These are phyloP conservation scores for Desoria tigrina DNA, from an alignment of 2,888 invertebrate genomes.

Conservation along the genomic window DNA sequence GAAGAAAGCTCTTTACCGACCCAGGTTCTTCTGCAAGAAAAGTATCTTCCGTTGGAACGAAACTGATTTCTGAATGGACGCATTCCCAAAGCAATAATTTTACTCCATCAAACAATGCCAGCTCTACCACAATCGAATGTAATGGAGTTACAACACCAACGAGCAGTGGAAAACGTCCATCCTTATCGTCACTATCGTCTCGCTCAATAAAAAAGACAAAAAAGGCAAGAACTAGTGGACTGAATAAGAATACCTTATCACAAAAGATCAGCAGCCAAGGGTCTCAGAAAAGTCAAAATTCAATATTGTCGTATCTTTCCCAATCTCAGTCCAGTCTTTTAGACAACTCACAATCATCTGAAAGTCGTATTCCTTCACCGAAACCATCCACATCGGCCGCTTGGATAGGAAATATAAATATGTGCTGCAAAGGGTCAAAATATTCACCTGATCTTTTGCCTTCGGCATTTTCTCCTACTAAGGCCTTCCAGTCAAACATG, in stretches of 20 bases:
- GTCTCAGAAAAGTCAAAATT: slow-evolving; percentile 5
- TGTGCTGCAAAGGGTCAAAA: too few species aligned
- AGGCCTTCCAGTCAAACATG: neutral
- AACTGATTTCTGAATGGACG: neutral
- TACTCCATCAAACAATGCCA: too few species aligned
- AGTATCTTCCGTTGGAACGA: neutral
- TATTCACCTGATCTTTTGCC: neutral
- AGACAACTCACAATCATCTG: neutral
- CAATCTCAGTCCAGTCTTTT: neutral
- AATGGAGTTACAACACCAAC: neutral
- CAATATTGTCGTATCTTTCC: neutral
- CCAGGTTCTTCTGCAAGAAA: neutral
- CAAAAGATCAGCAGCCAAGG: neutral
- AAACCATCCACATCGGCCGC: slow-evolving; percentile 9
- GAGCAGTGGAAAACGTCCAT: neutral
- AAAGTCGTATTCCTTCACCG: neutral
- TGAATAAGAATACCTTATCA: neutral
- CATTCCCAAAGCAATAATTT: neutral
- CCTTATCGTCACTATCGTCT: neutral
- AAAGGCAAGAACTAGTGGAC: too few species aligned
- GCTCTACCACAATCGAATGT: neutral
- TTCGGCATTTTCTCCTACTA: neutral
- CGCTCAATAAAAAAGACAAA: neutral
- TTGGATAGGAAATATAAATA: neutral
- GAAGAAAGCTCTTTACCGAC: slow-evolving; percentile 9